phyloP scores from a whole-genome alignment of 2,888 invertebrate species.

The Molorchus minor region DNA sequence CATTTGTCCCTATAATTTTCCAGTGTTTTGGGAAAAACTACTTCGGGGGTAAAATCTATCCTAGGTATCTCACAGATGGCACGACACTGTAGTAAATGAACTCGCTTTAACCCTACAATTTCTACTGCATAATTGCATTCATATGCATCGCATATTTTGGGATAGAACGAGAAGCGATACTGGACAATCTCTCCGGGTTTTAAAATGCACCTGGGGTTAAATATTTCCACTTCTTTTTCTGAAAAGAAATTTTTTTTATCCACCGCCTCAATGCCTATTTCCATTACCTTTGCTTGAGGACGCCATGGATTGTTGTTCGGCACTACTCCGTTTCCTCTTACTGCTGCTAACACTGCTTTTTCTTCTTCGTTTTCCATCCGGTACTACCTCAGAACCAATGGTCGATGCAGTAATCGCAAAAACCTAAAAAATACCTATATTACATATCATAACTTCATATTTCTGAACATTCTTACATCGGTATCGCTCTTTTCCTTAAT shows the following conservation, averaged over 20 bases:
- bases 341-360: not conserved
- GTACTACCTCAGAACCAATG: not conserved
- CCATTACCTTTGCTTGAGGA: not conserved
- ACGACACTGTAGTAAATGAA: slow-evolving; percentile 46
- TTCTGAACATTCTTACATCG: slow-evolving; percentile 3
- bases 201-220: slow-evolving; percentile 36
- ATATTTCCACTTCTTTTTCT: slow-evolving; percentile 17
- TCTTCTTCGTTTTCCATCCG: not conserved
- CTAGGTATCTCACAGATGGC: slow-evolving; percentile 56
- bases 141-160: slow-evolving; percentile 49
- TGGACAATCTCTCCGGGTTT: slow-evolving; percentile 43
- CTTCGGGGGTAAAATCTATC: slow-evolving; percentile 51
- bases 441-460: not conserved
- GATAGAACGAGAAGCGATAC: slow-evolving; percentile 50
- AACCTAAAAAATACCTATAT: not conserved
- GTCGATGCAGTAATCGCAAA: not conserved
- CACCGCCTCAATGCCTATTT: not conserved
- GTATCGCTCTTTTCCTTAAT: not conserved
- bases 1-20: slow-evolving; percentile 42
- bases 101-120: slow-evolving; percentile 47
- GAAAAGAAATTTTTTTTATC: not conserved
- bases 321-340: not conserved
- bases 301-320: not conserved
- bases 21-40: slow-evolving; percentile 50
- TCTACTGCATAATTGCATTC: slow-evolving; percentile 51